Evolutionary conservation across 2,888 invertebrate genomes (phyloP).

Genomic region (Aphodius granarius): DNA sequence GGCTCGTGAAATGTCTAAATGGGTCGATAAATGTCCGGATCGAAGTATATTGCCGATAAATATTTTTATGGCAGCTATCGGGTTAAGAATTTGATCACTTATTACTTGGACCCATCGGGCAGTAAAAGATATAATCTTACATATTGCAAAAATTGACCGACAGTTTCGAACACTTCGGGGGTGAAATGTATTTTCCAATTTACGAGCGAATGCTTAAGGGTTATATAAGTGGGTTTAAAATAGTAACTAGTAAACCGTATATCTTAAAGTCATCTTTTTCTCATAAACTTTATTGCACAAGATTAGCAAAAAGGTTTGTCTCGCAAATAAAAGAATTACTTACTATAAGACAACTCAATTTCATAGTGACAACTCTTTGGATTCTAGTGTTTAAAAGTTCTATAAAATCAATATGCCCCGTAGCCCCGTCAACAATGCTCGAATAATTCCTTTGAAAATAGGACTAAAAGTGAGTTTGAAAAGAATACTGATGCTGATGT

Average conservation of each 20-base stretch:
- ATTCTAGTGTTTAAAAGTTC: no score
- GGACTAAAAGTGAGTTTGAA: background rate
- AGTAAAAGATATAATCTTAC: background rate
- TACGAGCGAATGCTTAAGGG: background rate
- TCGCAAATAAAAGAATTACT: no score
- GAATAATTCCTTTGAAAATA: background rate
- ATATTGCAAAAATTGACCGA: conserved; percentile 5
- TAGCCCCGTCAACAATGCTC: no score
- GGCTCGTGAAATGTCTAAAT: background rate
- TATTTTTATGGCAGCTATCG: conserved; percentile 6
- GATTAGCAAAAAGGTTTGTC: no score
- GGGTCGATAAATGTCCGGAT: conserved; percentile 1
- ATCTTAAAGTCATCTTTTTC: no score
- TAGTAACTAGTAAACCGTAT: no score
- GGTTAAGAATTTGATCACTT: conserved; percentile 15
- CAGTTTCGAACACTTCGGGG: background rate
- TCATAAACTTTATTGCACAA: no score
- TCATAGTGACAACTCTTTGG: no score
- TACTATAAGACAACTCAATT: no score
- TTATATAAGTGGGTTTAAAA: no score
- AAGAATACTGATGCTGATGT: background rate
- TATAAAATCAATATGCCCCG: no score
- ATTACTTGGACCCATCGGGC: background rate
- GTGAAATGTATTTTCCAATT: no score
- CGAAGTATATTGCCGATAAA: conserved; percentile 3